Base-by-base conservation (phyloP, 1,140 invertebrate genomes). In the Antheraea pernyi region DNA sequence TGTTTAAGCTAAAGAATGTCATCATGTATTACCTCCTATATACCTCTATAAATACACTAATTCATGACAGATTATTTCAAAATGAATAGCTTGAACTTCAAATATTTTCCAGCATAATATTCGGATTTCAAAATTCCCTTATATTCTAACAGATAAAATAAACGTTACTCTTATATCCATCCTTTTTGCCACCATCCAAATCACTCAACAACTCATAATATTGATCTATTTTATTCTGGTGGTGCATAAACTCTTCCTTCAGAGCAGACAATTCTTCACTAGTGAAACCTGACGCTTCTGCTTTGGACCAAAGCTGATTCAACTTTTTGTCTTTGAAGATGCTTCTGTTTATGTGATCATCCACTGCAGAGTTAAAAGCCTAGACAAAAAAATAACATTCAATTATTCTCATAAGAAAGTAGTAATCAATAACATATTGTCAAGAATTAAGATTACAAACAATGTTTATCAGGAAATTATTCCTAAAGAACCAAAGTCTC, bases 211-310 rank as follows among this genome's bases (percentile, higher is more conserved):
- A 77, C 60, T 95, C 95, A 91, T 97, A 96, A 83, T 98, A 98
- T 79, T 98, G 95, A 86, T 98, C 96, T 19, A 99, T 94, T 92
- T 98, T 98, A 73, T 98, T 96, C 90, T 99, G 97, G 85, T 99
- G 97, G 90, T 98, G 97, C 61, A 91, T 89, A 83, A 99, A 99
- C 90, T 99, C 98, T 90, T 98, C 96, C 82, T 96, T 97, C 8
- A 99, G 89, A 13, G 96, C 95, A 74, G 96, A 91, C 19, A 99
- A 80, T 91, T 99, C 97, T 78, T 97, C 95, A 76, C 95, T 91
- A 63, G 95, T 95, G 85, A 98, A 98, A 53, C 97, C 97, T 59
- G 96, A 95, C 59, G 94, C 89, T 93, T 98, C 96, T 0, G 97
- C 98, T 89, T 98, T 98, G 18, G 95, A 93, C 98, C 98, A 99